phyloP scores from a whole-genome alignment of 2,888 invertebrate species.

The Nezara viridula region DNA sequence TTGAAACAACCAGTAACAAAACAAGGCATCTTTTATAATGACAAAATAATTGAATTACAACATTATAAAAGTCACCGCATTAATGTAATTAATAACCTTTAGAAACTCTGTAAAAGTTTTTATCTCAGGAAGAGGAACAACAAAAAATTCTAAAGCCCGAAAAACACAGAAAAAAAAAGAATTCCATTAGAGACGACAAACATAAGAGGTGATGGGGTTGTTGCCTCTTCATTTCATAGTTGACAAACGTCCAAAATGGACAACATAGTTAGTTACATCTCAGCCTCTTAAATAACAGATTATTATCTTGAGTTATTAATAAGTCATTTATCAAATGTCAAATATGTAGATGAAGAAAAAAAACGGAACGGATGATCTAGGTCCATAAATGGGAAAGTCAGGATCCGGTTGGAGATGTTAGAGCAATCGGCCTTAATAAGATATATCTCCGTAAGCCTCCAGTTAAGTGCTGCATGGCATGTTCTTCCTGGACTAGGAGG shows the following conservation, averaged over 20 bases:
- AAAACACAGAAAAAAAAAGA: background rate
- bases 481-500: background rate
- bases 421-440: background rate
- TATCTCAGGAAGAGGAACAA: background rate
- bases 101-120: background rate
- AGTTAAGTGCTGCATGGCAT: background rate
- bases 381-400: background rate
- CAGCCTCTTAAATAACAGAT: background rate
- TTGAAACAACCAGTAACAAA: background rate
- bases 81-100: background rate
- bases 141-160: background rate
- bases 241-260: background rate
- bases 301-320: background rate
- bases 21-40: too few species aligned
- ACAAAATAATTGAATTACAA: background rate
- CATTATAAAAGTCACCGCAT: background rate
- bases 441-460: background rate
- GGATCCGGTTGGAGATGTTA: background rate
- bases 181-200: background rate
- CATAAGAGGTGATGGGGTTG: background rate
- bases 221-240: background rate
- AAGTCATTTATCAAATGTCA: background rate
- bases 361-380: background rate
- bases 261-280: background rate
- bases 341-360: background rate